phyloP scores from a whole-genome alignment of 2,888 invertebrate species.

The Cryptocheilus praepositus region DNA sequence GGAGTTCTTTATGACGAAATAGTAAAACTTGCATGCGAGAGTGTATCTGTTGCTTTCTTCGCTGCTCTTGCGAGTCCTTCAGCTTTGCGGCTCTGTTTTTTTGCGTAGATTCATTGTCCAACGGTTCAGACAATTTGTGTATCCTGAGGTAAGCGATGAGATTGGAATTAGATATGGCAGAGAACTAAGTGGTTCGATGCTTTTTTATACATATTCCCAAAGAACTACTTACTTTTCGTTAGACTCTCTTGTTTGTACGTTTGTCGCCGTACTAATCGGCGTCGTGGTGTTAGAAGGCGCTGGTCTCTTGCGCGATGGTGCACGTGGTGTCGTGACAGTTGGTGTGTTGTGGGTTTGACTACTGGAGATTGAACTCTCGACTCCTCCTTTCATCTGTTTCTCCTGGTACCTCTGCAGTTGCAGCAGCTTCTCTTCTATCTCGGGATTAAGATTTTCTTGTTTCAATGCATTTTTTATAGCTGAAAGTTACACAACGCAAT shows the following conservation, averaged over 20 bases:
- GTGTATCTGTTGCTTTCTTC: conserved; percentile 76
- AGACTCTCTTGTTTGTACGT: conserved; percentile 28
- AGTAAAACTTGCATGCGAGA: conserved; percentile 84
- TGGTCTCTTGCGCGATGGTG: conserved; percentile 78
- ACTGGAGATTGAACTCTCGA: conserved; percentile 66
- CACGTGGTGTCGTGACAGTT: conserved; percentile 72
- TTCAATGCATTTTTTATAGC: conserved; percentile 94
- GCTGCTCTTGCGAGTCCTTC: conserved; percentile 76
- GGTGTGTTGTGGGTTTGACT: conserved; percentile 63
- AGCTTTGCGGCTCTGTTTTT: conserved; percentile 71
- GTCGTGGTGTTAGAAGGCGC: conserved; percentile 68
- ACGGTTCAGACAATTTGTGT: conserved; percentile 60
- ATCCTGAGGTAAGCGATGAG: conserved; percentile 45
- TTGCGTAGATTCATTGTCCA: conserved; percentile 63
- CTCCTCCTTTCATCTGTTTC: conserved; percentile 81
- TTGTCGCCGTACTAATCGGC: conserved; percentile 36
- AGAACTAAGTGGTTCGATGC: too few species aligned
- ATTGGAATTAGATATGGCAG: neutral
- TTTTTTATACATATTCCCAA: too few species aligned
- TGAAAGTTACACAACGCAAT: conserved; percentile 70
- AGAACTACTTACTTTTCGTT: conserved; percentile 64
- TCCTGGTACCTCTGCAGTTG: conserved; percentile 92
- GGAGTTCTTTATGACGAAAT: conserved; percentile 91
- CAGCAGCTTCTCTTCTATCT: conserved; percentile 93
- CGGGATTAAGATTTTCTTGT: conserved; percentile 93